Evolutionary conservation across 2,113 vertebrate species (phyloP).

Genomic region (Eira barbara): DNA sequence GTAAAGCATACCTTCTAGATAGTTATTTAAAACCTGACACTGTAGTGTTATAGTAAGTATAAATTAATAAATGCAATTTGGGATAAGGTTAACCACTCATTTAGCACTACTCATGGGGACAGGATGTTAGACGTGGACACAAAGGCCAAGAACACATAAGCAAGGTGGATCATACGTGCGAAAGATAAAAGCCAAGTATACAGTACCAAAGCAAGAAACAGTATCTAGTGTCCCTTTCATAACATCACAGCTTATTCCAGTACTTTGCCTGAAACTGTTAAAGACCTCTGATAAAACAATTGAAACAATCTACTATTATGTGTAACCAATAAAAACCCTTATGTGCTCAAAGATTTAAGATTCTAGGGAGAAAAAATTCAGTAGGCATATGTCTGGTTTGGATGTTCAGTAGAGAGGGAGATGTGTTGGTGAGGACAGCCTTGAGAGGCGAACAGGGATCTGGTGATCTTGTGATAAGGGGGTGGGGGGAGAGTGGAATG

Average conservation of each 20-base stretch:
- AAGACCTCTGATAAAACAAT: neutral
- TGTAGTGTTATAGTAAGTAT: neutral
- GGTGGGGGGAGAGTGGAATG: neutral
- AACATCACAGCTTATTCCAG: neutral
- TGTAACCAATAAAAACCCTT: neutral
- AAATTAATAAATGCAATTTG: neutral
- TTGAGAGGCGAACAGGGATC: neutral
- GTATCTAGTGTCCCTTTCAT: neutral
- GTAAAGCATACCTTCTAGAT: neutral
- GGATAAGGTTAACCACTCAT: neutral
- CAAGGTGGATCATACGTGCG: neutral
- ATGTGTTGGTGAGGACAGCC: neutral
- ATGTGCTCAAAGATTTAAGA: neutral
- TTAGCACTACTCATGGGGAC: neutral
- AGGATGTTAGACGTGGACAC: neutral
- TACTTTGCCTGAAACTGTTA: neutral
- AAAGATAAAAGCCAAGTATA: neutral
- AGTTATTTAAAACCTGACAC: slow-evolving; percentile 26
- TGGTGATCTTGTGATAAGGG: neutral
- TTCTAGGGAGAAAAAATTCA: neutral
- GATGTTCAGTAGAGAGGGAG: neutral
- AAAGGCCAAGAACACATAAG: neutral
- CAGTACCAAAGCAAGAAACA: rapidly evolving
- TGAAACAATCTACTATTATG: neutral
- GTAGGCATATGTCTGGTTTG: neutral